Evolutionary conservation across 2,113 vertebrate genomes (phyloP), one percentile per base, ranked within the genome.

Genomic region (human (Homo sapiens)): DNA sequence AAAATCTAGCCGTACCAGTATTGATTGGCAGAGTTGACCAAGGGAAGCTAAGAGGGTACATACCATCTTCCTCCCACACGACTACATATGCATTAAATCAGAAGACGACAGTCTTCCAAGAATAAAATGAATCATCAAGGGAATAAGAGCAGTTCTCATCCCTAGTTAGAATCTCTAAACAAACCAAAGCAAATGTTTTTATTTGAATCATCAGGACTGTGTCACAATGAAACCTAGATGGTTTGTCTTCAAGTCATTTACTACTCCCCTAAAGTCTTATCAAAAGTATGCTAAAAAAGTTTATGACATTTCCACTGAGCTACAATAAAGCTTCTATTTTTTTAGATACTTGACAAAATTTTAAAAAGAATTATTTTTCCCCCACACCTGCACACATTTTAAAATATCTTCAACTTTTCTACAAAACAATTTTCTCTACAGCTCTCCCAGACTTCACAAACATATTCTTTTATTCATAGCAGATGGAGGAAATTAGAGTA

Each of bases 401-500:
- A 70, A 95, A 92, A 94, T 76, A 93, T 52, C 23, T 91, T 81
- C 52, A 97, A 91, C 45, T 94, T 91, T 90, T 93, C 38, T 35
- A 90, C 95, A 87, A 97, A 96, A 96, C 70, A 79, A 72, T 96
- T 85, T 96, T 94, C 80, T 82, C 78, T 73, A 91, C 45, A 93
- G 81, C 16, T 95, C 88, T 97, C 57, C 79, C 61, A 97, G 88
- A 96, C 85, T 98, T 97, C 27, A 93, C 86, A 48, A 48, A 89
- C 82, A 75, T 82, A 97, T 93, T 20, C 32, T 94, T 96, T 97
- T 89, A 97, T 97, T 95, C 92, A 86, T 66, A 97, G 93, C 97
- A 98, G 97, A 97, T 97, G 97, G 97, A 97, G 91, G 57, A 97
- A 96, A 98, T 97, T 75, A 91, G 93, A 96, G 90, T 52, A 87